Conservation (phyloP, 2,797 vertebrate genomes). For the Oryzias dopingdopingensis region DNA sequence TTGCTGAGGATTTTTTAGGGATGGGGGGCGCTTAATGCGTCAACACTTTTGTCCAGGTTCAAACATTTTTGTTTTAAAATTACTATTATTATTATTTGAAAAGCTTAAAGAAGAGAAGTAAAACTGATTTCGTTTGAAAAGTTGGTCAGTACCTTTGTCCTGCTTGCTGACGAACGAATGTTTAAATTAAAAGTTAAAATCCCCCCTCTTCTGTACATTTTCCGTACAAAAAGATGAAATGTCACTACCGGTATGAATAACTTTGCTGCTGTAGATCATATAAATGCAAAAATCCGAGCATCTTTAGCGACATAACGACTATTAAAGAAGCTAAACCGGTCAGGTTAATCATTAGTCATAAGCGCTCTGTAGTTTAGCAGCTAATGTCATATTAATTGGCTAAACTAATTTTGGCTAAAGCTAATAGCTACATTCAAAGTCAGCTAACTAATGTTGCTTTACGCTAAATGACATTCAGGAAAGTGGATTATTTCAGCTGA, state of each 20-base stretch:
- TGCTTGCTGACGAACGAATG: neutral
- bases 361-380: too few species aligned
- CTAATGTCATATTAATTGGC: conserved; percentile 39
- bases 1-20: neutral
- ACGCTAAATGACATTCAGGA: neutral
- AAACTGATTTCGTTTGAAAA: too few species aligned
- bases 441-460: conserved; percentile 29
- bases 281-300: neutral
- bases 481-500: neutral
- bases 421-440: conserved; percentile 31
- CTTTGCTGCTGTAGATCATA: neutral
- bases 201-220: too few species aligned
- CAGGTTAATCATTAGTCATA: neutral
- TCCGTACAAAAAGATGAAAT: neutral
- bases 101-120: too few species aligned
- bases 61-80: too few species aligned
- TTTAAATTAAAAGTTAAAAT: too few species aligned
- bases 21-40: neutral
- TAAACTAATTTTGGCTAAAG: conserved; percentile 23
- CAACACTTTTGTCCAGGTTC: neutral
- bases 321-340: neutral
- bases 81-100: too few species aligned
- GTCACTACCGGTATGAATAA: neutral
- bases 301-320: neutral
- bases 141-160: too few species aligned